phyloP scores from a whole-genome alignment of 2,888 invertebrate species.

The Drosophila sordidula region DNA sequence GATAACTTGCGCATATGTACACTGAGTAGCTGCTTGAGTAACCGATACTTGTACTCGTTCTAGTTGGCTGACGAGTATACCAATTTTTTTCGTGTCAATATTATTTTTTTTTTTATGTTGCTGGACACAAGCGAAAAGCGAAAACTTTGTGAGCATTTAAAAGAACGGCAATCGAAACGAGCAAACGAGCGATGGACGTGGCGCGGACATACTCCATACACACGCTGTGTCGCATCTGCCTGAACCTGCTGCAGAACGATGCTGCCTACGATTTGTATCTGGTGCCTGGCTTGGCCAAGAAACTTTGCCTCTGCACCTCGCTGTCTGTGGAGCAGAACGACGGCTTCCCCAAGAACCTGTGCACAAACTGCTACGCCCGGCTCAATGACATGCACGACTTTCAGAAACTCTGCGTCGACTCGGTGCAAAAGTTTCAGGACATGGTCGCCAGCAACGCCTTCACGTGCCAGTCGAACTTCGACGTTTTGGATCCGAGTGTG shows the following conservation, averaged over 20 bases:
- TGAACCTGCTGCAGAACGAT: conserved; percentile 76
- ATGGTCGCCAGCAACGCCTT: conserved; percentile 70
- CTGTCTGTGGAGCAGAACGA: conserved; percentile 81
- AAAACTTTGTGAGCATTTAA: conserved; percentile 26
- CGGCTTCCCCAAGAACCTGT: conserved; percentile 82
- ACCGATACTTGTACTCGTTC: conserved; percentile 65
- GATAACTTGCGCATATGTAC: conserved; percentile 3
- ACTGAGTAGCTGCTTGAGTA: conserved; percentile 32
- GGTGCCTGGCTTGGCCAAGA: conserved; percentile 80
- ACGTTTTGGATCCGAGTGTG: conserved; percentile 70
- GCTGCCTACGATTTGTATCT: conserved; percentile 78
- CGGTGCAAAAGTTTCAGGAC: conserved; percentile 81
- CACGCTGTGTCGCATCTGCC: conserved; percentile 82
- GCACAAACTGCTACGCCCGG: conserved; percentile 77
- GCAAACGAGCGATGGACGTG: conserved; percentile 62
- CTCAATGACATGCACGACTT: conserved; percentile 82
- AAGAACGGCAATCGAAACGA: conserved; percentile 4
- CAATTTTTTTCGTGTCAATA: conserved; percentile 79
- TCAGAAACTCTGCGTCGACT: conserved; percentile 78
- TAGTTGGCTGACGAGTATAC: conserved; percentile 70
- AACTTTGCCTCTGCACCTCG: conserved; percentile 81
- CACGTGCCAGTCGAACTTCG: conserved; percentile 65
- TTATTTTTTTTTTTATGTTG: conserved; percentile 73
- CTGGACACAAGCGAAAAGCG: conserved; percentile 51
- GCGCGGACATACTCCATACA: conserved; percentile 70